phyloP scores from a whole-genome alignment of 2,888 invertebrate species.

The Calliphora vomitoria region DNA sequence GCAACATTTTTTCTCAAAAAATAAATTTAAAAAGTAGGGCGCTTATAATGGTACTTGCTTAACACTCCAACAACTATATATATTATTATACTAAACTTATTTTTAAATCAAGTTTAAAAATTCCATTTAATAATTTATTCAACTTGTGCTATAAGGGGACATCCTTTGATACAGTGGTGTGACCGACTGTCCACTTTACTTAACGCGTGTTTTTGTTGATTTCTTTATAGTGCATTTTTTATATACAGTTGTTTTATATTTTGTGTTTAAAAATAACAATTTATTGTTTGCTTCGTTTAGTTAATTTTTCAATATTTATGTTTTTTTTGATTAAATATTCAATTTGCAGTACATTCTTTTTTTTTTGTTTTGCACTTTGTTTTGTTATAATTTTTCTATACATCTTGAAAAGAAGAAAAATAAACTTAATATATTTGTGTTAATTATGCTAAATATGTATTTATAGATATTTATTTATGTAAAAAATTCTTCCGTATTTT shows the following conservation, averaged over 20 bases:
- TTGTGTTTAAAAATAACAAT: neutral
- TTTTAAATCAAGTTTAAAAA: neutral
- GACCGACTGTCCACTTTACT: neutral
- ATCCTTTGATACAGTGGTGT: neutral
- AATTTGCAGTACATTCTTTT: no score
- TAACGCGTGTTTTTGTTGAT: neutral
- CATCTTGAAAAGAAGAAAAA: no score
- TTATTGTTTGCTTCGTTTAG: neutral
- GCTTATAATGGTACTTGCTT: no score
- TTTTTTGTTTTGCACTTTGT: no score
- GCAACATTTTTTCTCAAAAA: no score
- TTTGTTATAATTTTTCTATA: no score
- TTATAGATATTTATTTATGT: constrained; percentile 2
- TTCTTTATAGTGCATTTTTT: neutral
- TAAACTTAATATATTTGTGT: neutral
- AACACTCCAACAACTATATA: no score
- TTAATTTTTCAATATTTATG: neutral
- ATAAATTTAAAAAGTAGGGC: no score
- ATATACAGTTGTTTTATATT: neutral
- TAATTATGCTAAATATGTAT: constrained; percentile 4
- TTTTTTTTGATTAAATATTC: neutral
- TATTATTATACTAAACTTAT: no score
- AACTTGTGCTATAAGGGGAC: neutral
- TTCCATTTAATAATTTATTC: neutral
- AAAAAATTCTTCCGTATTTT: constrained; percentile 10